A percentile compares a stretch with the other conserved stretches of the same genome.
Conservation (phyloP, 2,888 invertebrate species). For the Zelleria hepariella region DNA sequence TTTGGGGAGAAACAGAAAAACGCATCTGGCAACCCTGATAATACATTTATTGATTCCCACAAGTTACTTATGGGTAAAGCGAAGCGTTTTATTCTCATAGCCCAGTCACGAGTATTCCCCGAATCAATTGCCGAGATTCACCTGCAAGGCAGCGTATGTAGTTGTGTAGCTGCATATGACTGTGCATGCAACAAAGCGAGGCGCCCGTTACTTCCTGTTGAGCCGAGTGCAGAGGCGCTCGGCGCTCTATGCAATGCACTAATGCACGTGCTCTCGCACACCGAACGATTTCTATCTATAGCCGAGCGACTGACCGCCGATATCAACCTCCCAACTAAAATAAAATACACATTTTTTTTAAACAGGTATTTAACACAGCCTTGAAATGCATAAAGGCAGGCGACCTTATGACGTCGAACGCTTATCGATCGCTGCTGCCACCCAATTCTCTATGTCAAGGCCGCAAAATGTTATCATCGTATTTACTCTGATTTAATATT, state of each 20-base stretch:
- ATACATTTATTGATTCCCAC: background rate
- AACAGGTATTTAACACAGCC: background rate
- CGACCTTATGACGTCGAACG: slow-evolving; percentile 48
- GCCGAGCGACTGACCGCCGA: slow-evolving; percentile 44
- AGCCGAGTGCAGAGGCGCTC: slow-evolving; percentile 1
- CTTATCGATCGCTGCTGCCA: slow-evolving; percentile 53
- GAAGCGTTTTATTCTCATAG: background rate
- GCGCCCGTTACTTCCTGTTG: slow-evolving; percentile 19
- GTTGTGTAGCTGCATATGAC: background rate
- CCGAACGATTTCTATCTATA: slow-evolving; percentile 19
- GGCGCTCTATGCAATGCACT: slow-evolving; percentile 9
- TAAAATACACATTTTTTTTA: background rate
- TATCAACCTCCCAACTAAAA: slow-evolving; percentile 30
- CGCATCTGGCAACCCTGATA: too few species aligned
- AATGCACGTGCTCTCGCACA: slow-evolving; percentile 14
- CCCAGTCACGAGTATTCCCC: background rate
- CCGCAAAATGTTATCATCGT: slow-evolving; percentile 16
- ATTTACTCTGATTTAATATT: background rate
- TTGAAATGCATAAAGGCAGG: slow-evolving; percentile 43
- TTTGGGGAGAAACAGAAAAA: too few species aligned
- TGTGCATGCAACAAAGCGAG: slow-evolving; percentile 3
- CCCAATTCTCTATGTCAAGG: slow-evolving; percentile 58
- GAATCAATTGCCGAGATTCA: background rate
- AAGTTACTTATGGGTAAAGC: background rate
- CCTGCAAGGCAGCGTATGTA: background rate